A percentile compares a stretch with the other conserved stretches of the same genome.
Evolutionary conservation across 2,797 vertebrate species (phyloP).

Genomic region (Heteromormyrus szaboi): DNA sequence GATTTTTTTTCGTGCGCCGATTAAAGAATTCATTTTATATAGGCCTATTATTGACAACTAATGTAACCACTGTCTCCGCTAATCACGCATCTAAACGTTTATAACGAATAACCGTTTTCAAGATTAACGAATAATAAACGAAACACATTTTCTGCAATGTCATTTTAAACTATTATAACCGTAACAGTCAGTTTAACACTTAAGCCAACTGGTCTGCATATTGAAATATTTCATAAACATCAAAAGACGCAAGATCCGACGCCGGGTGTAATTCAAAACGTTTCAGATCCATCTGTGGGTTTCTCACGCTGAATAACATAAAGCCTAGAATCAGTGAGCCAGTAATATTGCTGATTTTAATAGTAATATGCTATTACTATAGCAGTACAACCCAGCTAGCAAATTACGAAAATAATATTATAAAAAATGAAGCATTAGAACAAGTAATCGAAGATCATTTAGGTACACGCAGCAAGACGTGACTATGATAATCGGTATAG

Average conservation of each 20-base stretch:
- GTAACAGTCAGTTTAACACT: not conserved
- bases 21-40: not conserved
- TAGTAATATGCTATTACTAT: not conserved
- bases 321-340: not conserved
- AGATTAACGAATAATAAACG: not conserved
- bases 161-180: not conserved
- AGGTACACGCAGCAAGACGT: not conserved
- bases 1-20: not conserved
- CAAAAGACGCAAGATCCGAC: not conserved
- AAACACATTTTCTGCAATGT: not conserved
- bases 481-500: not conserved
- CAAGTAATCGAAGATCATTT: not conserved
- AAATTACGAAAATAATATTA: not conserved
- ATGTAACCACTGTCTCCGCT: not conserved
- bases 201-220: not conserved
- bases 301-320: not conserved
- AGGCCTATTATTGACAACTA: not conserved
- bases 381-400: not conserved
- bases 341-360: not conserved
- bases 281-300: not conserved
- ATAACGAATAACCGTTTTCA: not conserved
- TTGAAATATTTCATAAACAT: not conserved
- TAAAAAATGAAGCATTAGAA: not conserved
- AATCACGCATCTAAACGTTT: not conserved
- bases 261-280: not conserved